Conservation (phyloP, 2,888 invertebrate genomes). For the Mallateleia sp. region DNA sequence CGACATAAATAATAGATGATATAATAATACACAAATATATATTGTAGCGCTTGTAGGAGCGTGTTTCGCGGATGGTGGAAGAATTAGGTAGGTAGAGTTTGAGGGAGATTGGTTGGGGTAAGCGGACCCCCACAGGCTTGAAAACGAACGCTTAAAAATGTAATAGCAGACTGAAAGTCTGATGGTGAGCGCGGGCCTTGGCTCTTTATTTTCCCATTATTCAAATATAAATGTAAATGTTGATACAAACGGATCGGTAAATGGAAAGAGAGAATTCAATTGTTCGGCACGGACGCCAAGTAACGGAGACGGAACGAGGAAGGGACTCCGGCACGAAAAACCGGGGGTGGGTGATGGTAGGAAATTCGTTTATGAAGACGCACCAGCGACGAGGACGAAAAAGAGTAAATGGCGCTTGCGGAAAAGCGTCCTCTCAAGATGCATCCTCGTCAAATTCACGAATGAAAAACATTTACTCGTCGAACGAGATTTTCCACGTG, state of each 20-base stretch:
- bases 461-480: constrained; percentile 38
- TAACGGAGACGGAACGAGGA: constrained; percentile 76
- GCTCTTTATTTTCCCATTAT: constrained; percentile 90
- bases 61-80: constrained; percentile 68
- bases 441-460: constrained; percentile 72
- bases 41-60: constrained; percentile 45
- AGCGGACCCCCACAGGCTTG: constrained; percentile 86
- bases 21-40: constrained; percentile 73
- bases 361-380: constrained; percentile 90
- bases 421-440: constrained; percentile 80
- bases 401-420: constrained; percentile 77
- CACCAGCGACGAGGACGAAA: constrained; percentile 84
- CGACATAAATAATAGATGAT: constrained; percentile 70
- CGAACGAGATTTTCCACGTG: constrained; percentile 11
- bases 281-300: constrained; percentile 86
- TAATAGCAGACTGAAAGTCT: constrained; percentile 85
- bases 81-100: constrained; percentile 67
- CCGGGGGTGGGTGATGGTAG: constrained; percentile 81
- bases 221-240: constrained; percentile 90
- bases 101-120: constrained; percentile 74
- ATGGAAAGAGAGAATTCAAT: constrained; percentile 90
- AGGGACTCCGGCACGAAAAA: constrained; percentile 36
- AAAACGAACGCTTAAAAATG: constrained; percentile 89
- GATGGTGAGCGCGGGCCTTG: constrained; percentile 80
- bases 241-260: constrained; percentile 90